These are phyloP conservation scores for Esox niger DNA, from an alignment of 2,113 vertebrate species.

Conservation along the genomic window DNA sequence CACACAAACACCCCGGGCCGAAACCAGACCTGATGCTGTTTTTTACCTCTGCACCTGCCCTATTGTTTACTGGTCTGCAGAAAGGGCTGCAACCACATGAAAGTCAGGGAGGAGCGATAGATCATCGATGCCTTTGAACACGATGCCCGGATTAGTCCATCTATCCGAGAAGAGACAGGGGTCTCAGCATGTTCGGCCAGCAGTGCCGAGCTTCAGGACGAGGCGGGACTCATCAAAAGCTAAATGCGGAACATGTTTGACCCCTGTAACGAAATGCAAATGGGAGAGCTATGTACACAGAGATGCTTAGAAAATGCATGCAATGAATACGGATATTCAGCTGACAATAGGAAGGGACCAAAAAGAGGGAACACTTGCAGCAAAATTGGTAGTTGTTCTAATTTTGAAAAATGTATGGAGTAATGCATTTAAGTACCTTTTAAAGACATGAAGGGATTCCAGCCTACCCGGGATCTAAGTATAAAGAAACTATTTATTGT, in stretches of 20 bases:
- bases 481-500: neutral
- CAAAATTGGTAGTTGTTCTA: neutral
- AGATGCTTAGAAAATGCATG: conserved; percentile 3
- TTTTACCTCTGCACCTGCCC: conserved; percentile 6
- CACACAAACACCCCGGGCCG: conserved; percentile 32
- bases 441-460: neutral
- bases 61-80: neutral
- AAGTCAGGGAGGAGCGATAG: neutral
- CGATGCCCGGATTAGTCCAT: neutral
- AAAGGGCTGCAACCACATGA: neutral
- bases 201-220: neutral
- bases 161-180: neutral
- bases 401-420: neutral
- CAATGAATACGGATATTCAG: neutral
- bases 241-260: neutral
- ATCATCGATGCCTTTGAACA: neutral
- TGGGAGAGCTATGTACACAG: neutral
- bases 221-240: neutral
- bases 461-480: neutral
- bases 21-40: conserved; percentile 25
- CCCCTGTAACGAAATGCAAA: conserved; percentile 7
- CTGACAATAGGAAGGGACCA: neutral
- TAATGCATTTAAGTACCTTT: neutral
- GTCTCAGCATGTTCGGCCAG: neutral
- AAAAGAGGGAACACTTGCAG: neutral